phyloP scores from a whole-genome alignment of 2,888 invertebrate species.

The Meliscaeva auricollis region DNA sequence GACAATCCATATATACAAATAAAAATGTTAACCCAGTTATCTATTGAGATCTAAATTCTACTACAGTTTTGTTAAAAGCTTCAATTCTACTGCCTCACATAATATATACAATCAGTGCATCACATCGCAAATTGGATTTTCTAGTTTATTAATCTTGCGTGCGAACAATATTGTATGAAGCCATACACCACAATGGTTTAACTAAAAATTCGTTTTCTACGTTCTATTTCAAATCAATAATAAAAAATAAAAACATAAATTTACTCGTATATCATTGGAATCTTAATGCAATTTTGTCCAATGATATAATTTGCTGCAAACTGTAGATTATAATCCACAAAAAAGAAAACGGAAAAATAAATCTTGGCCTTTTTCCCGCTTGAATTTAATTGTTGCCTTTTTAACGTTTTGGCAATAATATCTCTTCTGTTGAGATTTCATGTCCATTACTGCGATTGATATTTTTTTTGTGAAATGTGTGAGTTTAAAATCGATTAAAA shows the following conservation, averaged over 20 bases:
- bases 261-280: neutral
- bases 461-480: conserved; percentile 4
- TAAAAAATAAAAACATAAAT: neutral
- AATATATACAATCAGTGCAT: conserved; percentile 23
- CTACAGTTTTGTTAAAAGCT: neutral
- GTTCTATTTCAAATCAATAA: neutral
- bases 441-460: neutral
- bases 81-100: neutral
- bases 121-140: conserved; percentile 15
- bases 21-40: neutral
- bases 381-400: neutral
- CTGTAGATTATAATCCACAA: conserved; percentile 4
- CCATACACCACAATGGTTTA: neutral
- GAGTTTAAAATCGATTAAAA: conserved; percentile 3
- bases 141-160: conserved; percentile 9
- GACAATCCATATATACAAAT: too few relatives aligned
- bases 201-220: neutral
- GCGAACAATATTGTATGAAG: conserved; percentile 6
- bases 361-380: neutral
- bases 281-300: neutral
- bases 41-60: conserved; percentile 1
- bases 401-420: neutral
- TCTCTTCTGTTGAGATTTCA: neutral
- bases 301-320: conserved; percentile 10
- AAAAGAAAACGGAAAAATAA: neutral